Evolutionary conservation across 2,113 vertebrate species (phyloP).

Genomic region (Cricetomys ansorgei): DNA sequence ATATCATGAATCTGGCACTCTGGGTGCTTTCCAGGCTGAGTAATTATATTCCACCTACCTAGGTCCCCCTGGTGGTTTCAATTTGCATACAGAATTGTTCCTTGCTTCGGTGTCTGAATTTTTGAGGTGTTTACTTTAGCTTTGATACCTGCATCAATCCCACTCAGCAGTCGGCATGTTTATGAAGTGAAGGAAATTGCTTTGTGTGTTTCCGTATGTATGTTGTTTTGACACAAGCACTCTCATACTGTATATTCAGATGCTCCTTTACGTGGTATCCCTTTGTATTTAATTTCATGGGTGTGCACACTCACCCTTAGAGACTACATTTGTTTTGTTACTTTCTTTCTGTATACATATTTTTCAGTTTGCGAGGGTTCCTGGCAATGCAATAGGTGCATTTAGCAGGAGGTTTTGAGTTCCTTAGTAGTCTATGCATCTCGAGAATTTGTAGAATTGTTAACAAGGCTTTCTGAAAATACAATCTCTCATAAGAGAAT

Average conservation of each 20-base stretch:
- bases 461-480: slow-evolving; percentile 1
- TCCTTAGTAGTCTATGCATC: neutral
- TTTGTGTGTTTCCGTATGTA: neutral
- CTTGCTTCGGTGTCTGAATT: slow-evolving; percentile 39
- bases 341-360: neutral
- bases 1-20: slow-evolving; percentile 53
- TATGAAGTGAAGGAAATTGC: slow-evolving; percentile 13
- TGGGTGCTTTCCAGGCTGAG: slow-evolving; percentile 48
- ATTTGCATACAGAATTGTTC: slow-evolving; percentile 57
- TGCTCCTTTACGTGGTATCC: neutral
- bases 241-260: neutral
- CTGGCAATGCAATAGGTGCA: neutral
- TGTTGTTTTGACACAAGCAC: neutral
- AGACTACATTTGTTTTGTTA: slow-evolving; percentile 31
- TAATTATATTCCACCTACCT: slow-evolving; percentile 68
- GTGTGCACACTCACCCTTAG: neutral
- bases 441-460: neutral
- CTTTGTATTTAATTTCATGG: neutral
- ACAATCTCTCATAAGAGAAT: slow-evolving; percentile 5
- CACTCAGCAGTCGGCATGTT: neutral
- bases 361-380: slow-evolving; percentile 3
- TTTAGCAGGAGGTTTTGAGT: neutral
- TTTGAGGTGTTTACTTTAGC: slow-evolving; percentile 16
- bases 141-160: neutral
- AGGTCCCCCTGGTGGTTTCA: slow-evolving; percentile 47